Base-by-base conservation (phyloP, 2,113 vertebrate genomes). In the Columba janthina region DNA sequence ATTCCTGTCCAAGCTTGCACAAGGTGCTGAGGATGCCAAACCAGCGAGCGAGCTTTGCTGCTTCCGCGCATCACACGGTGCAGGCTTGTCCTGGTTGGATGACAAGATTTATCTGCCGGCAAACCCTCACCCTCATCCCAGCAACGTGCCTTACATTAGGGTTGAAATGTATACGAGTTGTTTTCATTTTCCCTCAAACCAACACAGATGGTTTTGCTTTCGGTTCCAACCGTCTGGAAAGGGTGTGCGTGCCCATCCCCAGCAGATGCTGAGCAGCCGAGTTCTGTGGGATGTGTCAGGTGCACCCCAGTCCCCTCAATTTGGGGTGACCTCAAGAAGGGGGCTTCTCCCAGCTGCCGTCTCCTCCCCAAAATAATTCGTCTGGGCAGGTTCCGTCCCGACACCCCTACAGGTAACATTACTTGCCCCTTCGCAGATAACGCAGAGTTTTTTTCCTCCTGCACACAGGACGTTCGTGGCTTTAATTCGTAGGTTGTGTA, bases 1-100 rank as follows among this genome's bases (percentile, higher is more conserved):
- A 10, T 32, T 65, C 82, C 46, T 0, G 5, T 11, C 12, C 15
- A 13, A 66, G 10, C 53, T 61, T 5, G 15, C 51, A 16, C 20
- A 1, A 25, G 0, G 3, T 46, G 72, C 12, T 0, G 2, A n/a
- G 15, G 70, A 5, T 25, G 25, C 38, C 0, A 5, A 58, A 17
- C 7, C 44, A 36, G 25, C 3, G 5, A 36, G 24, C 0, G 8
- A 40, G 67, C 51, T 22, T 25, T 61, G 74, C 81, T 11, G 29
- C 74, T 72, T 62, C 69, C 8, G 5, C 21, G 53, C 51, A 32
- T 66, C 74, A 2, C 51, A 0, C 11, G 8, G 72, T 2, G 6
- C 40, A 10, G 51, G 29, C 65, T 72, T 1, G 0, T 57, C 54
- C 60, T 6, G 0, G 36, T 14, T 0, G 4, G 79, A 11, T 42